Conservation (phyloP, 2,113 vertebrate genomes). For the Psettodes erumei region DNA sequence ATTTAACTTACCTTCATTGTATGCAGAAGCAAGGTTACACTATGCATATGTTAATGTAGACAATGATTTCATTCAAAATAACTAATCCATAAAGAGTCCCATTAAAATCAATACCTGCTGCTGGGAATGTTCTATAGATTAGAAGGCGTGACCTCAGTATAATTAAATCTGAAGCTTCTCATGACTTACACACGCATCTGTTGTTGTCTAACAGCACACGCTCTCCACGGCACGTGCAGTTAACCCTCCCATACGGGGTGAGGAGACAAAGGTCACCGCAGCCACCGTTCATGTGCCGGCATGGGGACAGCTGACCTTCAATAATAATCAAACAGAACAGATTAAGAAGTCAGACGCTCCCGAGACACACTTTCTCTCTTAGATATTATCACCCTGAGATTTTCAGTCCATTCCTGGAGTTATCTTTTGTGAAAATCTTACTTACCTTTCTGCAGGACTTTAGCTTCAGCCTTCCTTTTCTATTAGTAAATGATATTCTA, state of each 20-base stretch:
- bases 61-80: slow-evolving; percentile 2
- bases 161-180: slow-evolving; percentile 19
- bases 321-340: slow-evolving; percentile 43
- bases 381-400: background rate
- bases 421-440: background rate
- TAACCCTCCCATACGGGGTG: slow-evolving; percentile 91
- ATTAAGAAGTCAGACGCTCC: slow-evolving; percentile 3
- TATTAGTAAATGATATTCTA: background rate
- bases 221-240: slow-evolving; percentile 94
- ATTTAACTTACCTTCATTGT: slow-evolving; percentile 6
- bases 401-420: background rate
- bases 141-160: background rate
- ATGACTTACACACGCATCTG: slow-evolving; percentile 98
- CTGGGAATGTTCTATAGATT: background rate
- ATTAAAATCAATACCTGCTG: slow-evolving; percentile 30
- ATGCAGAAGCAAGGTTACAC: slow-evolving; percentile 6
- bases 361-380: background rate
- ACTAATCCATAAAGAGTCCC: background rate
- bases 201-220: slow-evolving; percentile 92
- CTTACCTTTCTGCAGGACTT: background rate
- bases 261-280: slow-evolving; percentile 96
- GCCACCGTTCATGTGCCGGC: slow-evolving; percentile 91
- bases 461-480: background rate
- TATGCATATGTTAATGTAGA: slow-evolving; percentile 12
- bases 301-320: slow-evolving; percentile 95